These are phyloP conservation scores for Harpalus rufipes DNA, from an alignment of 2,888 invertebrate genomes.

Conservation along the genomic window DNA sequence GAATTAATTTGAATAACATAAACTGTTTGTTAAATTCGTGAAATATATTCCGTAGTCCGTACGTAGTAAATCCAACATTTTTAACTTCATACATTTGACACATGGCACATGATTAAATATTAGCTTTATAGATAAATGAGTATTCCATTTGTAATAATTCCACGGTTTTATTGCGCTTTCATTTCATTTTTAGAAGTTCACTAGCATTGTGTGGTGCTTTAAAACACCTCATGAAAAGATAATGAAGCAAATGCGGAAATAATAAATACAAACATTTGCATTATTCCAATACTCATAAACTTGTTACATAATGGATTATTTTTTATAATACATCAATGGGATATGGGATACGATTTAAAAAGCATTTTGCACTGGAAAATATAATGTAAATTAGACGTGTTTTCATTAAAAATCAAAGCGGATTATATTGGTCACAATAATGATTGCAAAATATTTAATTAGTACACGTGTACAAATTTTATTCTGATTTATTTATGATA, in stretches of 20 bases:
- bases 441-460: not conserved
- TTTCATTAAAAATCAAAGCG: not conserved
- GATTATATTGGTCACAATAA: not conserved
- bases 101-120: not conserved
- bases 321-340: not conserved
- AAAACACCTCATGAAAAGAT: too few relatives aligned
- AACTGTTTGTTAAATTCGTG: not conserved
- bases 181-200: too few relatives aligned
- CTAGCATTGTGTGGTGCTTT: too few relatives aligned
- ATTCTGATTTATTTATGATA: not conserved
- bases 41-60: not conserved
- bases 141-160: not conserved
- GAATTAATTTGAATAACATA: conserved; percentile 3
- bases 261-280: not conserved
- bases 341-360: not conserved
- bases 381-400: not conserved
- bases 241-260: not conserved
- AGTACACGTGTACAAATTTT: not conserved
- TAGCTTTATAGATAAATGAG: not conserved
- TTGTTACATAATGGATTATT: not conserved
- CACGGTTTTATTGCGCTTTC: not conserved
- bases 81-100: not conserved
- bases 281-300: not conserved
- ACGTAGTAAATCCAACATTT: conserved; percentile 1
- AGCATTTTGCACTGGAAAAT: not conserved